Conservation (phyloP, 1,140 invertebrate species). For the Euglossa dilemma region DNA sequence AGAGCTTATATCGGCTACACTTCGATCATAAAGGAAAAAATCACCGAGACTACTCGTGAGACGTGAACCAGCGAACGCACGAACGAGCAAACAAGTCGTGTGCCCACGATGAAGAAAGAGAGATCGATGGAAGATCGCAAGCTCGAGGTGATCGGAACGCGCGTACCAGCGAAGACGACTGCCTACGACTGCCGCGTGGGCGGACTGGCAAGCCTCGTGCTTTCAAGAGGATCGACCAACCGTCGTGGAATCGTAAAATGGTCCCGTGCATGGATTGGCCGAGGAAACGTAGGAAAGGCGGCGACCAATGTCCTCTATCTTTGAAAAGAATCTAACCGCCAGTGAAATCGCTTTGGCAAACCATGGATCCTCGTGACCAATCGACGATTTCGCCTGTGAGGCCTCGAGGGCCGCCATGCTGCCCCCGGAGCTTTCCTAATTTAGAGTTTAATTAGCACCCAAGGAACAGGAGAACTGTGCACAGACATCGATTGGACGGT, state of each 20-base stretch:
- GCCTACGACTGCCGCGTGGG: constrained; percentile 49
- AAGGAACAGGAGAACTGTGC: constrained; percentile 59
- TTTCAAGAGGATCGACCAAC: constrained; percentile 53
- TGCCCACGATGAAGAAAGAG: constrained; percentile 23
- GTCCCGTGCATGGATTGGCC: constrained; percentile 49
- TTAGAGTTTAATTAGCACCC: constrained; percentile 68
- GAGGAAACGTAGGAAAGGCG: constrained; percentile 51
- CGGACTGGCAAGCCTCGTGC: constrained; percentile 49
- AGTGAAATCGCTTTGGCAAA: background rate
- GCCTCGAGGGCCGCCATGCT: constrained; percentile 63
- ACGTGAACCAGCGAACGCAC: background rate
- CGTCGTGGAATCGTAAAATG: constrained; percentile 45
- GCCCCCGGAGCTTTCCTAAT: constrained; percentile 65
- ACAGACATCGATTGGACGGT: constrained; percentile 46
- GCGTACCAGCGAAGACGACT: constrained; percentile 58
- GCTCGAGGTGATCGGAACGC: constrained; percentile 36
- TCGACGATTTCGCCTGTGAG: constrained; percentile 12
- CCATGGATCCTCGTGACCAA: constrained; percentile 39
- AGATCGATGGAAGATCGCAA: constrained; percentile 25
- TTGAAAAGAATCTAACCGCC: constrained; percentile 27
- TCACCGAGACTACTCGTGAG: background rate
- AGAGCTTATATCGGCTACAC: background rate
- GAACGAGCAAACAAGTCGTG: constrained; percentile 14
- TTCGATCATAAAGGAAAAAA: background rate
- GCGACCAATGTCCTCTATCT: constrained; percentile 40